Conservation (phyloP, 2,888 invertebrate genomes). For the Scaptomyza parva region DNA sequence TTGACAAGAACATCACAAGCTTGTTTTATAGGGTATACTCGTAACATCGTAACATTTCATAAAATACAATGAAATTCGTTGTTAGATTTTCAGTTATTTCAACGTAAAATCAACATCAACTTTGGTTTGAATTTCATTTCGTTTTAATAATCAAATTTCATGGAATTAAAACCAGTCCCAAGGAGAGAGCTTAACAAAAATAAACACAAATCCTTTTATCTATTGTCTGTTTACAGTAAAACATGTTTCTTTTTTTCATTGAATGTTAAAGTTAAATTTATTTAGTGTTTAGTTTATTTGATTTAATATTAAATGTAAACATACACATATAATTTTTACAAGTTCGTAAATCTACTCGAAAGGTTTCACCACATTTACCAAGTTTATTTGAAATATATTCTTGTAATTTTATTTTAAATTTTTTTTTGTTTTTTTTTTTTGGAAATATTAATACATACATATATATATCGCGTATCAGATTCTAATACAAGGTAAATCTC, state of each 20-base stretch:
- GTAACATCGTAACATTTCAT: background rate
- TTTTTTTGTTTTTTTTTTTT: conserved; percentile 3
- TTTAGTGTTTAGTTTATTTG: conserved; percentile 68
- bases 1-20: no score
- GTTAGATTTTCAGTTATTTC: background rate
- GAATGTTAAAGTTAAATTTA: conserved; percentile 65
- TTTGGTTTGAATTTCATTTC: background rate
- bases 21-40: background rate
- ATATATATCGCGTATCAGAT: conserved; percentile 32
- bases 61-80: background rate
- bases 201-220: no score
- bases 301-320: conserved; percentile 77
- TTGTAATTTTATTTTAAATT: conserved; percentile 18
- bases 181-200: background rate
- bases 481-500: conserved; percentile 63
- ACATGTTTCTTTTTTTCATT: conserved; percentile 9
- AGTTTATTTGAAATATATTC: conserved; percentile 30
- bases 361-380: conserved; percentile 67
- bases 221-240: background rate
- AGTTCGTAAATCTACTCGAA: conserved; percentile 76
- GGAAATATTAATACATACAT: conserved; percentile 31
- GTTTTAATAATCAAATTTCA: background rate
- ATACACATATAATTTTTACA: conserved; percentile 76
- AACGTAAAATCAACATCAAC: background rate
- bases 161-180: no score